Percentiles rank a stretch among this genome's conserved stretches.
Evolutionary conservation across 2,888 invertebrate genomes (phyloP).

Genomic region (Taphrorychus bicolor): DNA sequence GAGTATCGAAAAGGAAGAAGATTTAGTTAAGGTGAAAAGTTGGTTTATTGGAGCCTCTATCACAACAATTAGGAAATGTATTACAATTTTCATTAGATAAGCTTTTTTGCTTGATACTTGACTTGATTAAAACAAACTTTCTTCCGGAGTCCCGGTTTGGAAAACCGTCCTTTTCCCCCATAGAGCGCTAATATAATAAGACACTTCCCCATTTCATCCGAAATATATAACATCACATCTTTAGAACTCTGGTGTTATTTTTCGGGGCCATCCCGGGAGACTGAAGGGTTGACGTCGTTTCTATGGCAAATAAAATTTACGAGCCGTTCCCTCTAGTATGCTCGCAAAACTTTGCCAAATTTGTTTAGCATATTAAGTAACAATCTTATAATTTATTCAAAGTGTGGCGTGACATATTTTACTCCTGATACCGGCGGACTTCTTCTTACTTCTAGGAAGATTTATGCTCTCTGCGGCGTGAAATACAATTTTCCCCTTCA

Average conservation of each 20-base stretch:
- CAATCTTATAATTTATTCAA: slow-evolving; percentile 40
- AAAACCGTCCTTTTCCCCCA: background rate
- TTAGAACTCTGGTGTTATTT: slow-evolving; percentile 10
- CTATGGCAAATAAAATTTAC: slow-evolving; percentile 38
- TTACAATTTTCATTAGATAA: too few relatives aligned
- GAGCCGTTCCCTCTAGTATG: slow-evolving; percentile 33
- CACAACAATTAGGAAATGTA: too few relatives aligned
- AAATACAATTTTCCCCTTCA: background rate
- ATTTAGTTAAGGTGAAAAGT: too few relatives aligned
- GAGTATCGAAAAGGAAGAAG: too few relatives aligned
- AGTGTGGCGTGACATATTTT: slow-evolving; percentile 32
- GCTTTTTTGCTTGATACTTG: too few relatives aligned
- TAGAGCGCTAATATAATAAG: slow-evolving; percentile 4
- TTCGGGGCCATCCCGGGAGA: slow-evolving; percentile 15
- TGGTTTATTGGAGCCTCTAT: too few relatives aligned
- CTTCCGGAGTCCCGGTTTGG: background rate
- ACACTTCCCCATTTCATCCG: background rate
- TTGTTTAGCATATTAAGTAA: slow-evolving; percentile 42
- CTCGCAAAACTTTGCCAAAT: slow-evolving; percentile 39
- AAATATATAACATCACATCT: slow-evolving; percentile 20
- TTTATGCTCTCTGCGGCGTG: background rate
- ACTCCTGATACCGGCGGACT: slow-evolving; percentile 12
- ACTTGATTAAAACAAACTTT: background rate
- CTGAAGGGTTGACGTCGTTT: slow-evolving; percentile 34
- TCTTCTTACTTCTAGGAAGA: background rate